Evolutionary conservation across 2,113 vertebrate genomes (phyloP).

Genomic region (Lethenteron camtschaticum): DNA sequence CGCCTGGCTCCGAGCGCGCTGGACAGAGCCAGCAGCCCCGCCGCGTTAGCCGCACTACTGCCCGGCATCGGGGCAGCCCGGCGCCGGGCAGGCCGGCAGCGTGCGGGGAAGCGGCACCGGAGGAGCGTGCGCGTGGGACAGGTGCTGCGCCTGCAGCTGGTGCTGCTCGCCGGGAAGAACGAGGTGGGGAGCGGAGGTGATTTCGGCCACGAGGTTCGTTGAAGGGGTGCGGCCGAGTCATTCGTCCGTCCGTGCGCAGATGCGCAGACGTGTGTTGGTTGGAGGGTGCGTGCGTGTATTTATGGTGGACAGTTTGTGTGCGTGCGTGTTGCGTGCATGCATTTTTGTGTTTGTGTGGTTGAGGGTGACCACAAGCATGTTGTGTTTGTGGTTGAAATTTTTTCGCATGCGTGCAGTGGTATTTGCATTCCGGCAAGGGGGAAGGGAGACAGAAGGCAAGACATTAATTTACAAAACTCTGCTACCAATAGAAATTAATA

Average conservation of each 20-base stretch:
- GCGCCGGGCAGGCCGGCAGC: slow-evolving; percentile 70
- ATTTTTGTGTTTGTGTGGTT: no score
- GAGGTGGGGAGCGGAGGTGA: background rate
- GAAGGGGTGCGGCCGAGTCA: accelerated
- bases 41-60: slow-evolving; percentile 24
- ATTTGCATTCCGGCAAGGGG: no score
- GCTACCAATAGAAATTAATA: no score
- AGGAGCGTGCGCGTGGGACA: slow-evolving; percentile 73
- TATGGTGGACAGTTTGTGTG: no score
- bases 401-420: no score
- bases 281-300: no score
- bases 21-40: slow-evolving; percentile 53
- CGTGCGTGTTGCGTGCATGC: no score
- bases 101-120: slow-evolving; percentile 76
- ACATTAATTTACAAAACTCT: no score
- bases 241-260: background rate
- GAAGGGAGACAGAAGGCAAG: no score
- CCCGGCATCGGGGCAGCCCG: slow-evolving; percentile 51
- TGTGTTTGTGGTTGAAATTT: no score
- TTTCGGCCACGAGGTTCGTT: background rate
- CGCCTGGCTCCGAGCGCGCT: slow-evolving; percentile 50
- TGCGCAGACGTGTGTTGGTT: background rate
- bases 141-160: slow-evolving; percentile 89
- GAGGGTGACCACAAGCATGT: no score
- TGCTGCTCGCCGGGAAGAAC: slow-evolving; percentile 52